phyloP scores from a whole-genome alignment of 1,140 invertebrate species.

The Saccostrea glomerata region DNA sequence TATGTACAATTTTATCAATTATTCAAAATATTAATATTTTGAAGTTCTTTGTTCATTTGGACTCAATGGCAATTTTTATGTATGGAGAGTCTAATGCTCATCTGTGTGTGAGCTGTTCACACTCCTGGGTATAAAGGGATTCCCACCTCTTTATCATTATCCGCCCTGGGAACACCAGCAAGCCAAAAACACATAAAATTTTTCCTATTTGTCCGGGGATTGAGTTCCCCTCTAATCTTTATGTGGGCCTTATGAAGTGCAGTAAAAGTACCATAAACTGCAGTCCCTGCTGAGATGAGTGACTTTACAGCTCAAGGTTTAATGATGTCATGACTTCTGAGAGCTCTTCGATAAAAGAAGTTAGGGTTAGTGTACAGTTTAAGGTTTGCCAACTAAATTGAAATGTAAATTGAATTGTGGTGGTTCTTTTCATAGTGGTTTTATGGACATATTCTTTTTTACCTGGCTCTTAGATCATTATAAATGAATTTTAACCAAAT shows the following conservation, averaged over 20 bases:
- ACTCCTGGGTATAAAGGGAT: constrained; percentile 9
- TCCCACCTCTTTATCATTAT: constrained; percentile 30
- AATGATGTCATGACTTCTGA: constrained; percentile 36
- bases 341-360: constrained; percentile 28
- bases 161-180: constrained; percentile 33
- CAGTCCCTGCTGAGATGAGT: constrained; percentile 22
- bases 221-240: constrained; percentile 28
- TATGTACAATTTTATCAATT: not conserved
- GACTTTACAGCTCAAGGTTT: not conserved
- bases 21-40: constrained; percentile 19
- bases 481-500: constrained; percentile 30
- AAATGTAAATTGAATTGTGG: constrained; percentile 37
- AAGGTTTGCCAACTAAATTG: constrained; percentile 25
- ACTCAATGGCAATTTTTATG: not conserved
- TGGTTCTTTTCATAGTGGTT: constrained; percentile 25
- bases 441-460: constrained; percentile 29
- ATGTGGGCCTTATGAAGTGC: constrained; percentile 30
- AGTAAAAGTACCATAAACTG: constrained; percentile 38
- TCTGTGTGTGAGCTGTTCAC: constrained; percentile 10
- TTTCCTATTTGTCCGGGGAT: constrained; percentile 2
- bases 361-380: constrained; percentile 16
- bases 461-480: constrained; percentile 8
- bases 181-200: constrained; percentile 29
- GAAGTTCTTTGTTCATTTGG: constrained; percentile 17
- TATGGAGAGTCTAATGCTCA: constrained; percentile 2